Base-by-base conservation (phyloP, 2,888 invertebrate genomes). In the Leptinotarsa juncta region DNA sequence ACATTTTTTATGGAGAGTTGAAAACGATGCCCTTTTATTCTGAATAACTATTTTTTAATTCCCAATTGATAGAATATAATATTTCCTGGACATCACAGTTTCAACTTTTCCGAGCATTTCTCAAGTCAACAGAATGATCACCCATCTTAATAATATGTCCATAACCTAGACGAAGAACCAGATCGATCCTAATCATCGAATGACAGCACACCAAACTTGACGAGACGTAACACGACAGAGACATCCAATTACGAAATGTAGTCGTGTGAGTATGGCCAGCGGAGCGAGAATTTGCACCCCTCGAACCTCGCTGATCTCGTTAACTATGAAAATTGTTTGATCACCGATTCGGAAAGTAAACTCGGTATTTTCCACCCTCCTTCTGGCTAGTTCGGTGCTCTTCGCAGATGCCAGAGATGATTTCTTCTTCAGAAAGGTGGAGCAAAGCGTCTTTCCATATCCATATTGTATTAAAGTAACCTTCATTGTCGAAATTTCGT, bases 261-360 rank as follows among this genome's bases (percentile, higher is more conserved):
- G 78, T 74, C 78, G 77, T 81, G 81, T 82, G 79, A 66, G 72
- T 68, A 65, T 18, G 69, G 66, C 70, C 66, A 68, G 60, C 53
- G 55, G 32, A 48, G 70, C 81, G 80, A 71, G 70, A 67, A 23
- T 50, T 53, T 70, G 67, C 70, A 70, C 80, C 81, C 83, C 81
- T 82, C 80, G 77, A 42, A 75, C 81, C 79, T 79, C 77, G 80
- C 76, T 85, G 87, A 88, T 88, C 87, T 88, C 85, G 87, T 88
- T 88, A 88, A 85, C 84, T 83, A 84, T 84, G 86, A 85, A 88
- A 88, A 88, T 87, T 88, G 88, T 88, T 88, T 88, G 88, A 88
- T 88, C 88, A 85, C 84, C 86, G 87, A 86, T 86, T 86, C 85
- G 87, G 84, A 87, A 88, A 83, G 86, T 84, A 86, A 87, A 87